Evolutionary conservation across 2,113 vertebrate species (phyloP).

Genomic region (Eclectus roratus): DNA sequence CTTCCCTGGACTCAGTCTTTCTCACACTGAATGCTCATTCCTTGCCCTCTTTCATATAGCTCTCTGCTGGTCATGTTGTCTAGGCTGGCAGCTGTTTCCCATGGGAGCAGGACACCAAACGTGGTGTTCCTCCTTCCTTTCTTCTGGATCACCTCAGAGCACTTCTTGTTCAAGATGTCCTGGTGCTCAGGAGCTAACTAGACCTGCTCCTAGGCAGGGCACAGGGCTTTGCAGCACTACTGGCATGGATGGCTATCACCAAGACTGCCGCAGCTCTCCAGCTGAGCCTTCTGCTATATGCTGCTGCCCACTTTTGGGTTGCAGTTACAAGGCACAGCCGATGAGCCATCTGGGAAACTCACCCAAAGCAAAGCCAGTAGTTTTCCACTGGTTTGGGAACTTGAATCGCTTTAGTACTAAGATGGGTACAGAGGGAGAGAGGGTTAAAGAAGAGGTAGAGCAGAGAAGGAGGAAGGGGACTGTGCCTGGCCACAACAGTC

Average conservation of each 20-base stretch:
- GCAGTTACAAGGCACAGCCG: neutral
- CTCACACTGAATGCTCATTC: neutral
- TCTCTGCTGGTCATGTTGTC: neutral
- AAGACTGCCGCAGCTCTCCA: neutral
- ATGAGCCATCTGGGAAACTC: neutral
- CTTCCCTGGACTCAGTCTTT: neutral
- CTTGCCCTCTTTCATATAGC: neutral
- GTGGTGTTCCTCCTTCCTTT: neutral
- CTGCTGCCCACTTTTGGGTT: neutral
- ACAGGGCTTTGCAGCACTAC: accelerated
- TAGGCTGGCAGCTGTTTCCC: neutral
- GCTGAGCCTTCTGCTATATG: accelerated
- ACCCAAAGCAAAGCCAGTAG: neutral
- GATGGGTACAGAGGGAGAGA: neutral
- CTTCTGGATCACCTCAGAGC: neutral
- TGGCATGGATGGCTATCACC: neutral
- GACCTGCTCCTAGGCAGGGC: neutral
- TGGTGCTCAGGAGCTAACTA: neutral
- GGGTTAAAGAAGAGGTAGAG: neutral
- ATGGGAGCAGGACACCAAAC: neutral
- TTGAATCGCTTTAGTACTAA: neutral
- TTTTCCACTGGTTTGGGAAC: neutral
- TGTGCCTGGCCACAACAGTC: neutral
- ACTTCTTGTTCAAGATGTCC: neutral
- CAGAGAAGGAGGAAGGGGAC: neutral